Base-by-base conservation (phyloP, 2,113 vertebrate species). In the Urocitellus parryii region DNA sequence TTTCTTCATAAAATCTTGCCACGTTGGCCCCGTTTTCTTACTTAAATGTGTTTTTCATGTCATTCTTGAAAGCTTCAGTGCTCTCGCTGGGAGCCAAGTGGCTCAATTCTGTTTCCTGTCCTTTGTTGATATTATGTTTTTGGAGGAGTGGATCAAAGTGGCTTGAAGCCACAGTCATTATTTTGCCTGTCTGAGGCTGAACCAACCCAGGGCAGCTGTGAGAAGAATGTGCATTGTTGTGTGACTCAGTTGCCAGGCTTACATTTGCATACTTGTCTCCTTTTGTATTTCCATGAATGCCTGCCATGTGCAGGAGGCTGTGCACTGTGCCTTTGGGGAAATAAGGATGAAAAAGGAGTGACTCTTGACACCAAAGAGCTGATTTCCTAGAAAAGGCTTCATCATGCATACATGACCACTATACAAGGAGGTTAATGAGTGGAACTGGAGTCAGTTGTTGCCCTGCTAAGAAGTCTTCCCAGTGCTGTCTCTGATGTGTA, bases 81-180 rank as follows among this genome's bases (percentile, higher is more conserved):
- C 87, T 89, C 72, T 94, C 45, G 22, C 32, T 51, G 80, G 91
- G 93, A 90, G 87, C 95, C 87, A 67, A 48, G 65, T 48, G 85
- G 82, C 91, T 88, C 73, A 79, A 27, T 94, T 95, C 87, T 90
- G 34, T 97, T 95, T 97, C 95, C 95, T 94, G 91, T 72, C 87
- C 70, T 90, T 93, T 95, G 96, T 88, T 83, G 95, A 72, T 67
- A 77, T 24, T 90, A 34, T 82, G 93, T 72, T 90, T 96, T 95
- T 34, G 63, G 89, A 91, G 92, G 80, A 72, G 25, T 34, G 84
- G 78, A 78, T 95, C 92, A 82, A 83, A 94, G 96, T 39, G 85
- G 12, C 94, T 76, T 37, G 39, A 56, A 70, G 94, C 78, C 17
- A 1, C 68, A 9, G 34, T 78, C 45, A 10, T 97, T 92, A 67